Evolutionary conservation across 2,113 vertebrate genomes (phyloP), one percentile per base, ranked within the genome.

Genomic region (Ptilonorhynchus violaceus): DNA sequence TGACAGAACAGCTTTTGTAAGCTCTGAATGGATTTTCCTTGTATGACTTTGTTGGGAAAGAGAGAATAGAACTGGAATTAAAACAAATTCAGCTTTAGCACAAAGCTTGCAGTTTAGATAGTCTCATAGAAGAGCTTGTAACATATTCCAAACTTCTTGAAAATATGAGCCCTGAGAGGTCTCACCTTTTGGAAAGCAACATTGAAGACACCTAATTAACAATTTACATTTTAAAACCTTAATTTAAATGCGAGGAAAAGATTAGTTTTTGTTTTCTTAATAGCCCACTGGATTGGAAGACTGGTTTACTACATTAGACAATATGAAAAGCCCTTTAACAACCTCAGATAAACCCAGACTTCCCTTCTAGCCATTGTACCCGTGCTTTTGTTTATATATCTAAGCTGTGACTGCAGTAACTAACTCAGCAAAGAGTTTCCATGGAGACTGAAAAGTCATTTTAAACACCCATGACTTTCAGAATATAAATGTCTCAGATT

Each of bases 391-490:
- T 94, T 89, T 93, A 59, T 69, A 56, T 75, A 76, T 62, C 63
- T 93, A 84, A 85, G 60, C 53, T 84, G 37, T 62, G 70, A 96
- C 46, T 96, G 88, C 81, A 88, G 56, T 77, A 82, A 91, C 77
- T 76, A 88, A 68, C 22, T 35, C 55, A 85, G 66, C 9, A 74
- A 90, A 91, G 59, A 79, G 62, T 97, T 78, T 91, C 94, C 86
- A 93, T 86, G 89, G 92, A 94, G 92, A 96, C 78, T 21, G 21
- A 83, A 94, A 89, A 94, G 47, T 73, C 2, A 90, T 94, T 95
- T 95, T 68, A 92, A 96, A 88, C 50, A 75, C 30, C 62, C 33
- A 13, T 66, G 68, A 73, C 35, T 92, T 83, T 87, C 73, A 75
- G 60, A 69, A 85, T 72, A 86, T 44, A 88, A 78, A 85, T 69